These are phyloP conservation scores for Acronicta leporina DNA, from an alignment of 2,888 invertebrate genomes.

Conservation along the genomic window DNA sequence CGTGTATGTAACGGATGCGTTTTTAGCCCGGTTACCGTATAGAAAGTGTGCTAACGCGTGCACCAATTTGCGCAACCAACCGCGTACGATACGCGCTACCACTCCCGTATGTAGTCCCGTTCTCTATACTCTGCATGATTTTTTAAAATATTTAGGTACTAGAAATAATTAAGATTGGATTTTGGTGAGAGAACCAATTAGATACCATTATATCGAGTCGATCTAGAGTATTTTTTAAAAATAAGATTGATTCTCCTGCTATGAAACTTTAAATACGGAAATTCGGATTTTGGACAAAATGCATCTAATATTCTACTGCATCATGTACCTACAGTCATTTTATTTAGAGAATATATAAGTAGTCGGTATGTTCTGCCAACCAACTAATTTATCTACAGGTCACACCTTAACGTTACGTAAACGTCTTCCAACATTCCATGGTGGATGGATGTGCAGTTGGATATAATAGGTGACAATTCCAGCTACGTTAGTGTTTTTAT, in stretches of 20 bases:
- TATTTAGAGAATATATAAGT: conserved; percentile 16
- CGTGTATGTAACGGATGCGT: conserved; percentile 77
- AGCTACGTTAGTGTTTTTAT: conserved; percentile 24
- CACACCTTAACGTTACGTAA: conserved; percentile 42
- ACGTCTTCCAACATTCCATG: conserved; percentile 32
- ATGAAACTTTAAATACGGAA: background rate
- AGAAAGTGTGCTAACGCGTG: conserved; percentile 84
- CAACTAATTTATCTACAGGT: conserved; percentile 16
- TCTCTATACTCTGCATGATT: conserved; percentile 24
- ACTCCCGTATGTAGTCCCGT: conserved; percentile 76
- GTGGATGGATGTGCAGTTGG: conserved; percentile 14
- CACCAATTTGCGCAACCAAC: conserved; percentile 78
- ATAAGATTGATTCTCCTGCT: no score
- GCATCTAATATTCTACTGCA: no score
- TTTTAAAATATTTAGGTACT: background rate
- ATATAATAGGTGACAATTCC: conserved; percentile 39
- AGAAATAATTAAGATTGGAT: background rate
- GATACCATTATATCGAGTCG: background rate
- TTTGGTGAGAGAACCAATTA: background rate
- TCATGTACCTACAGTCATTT: conserved; percentile 8
- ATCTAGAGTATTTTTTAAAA: background rate
- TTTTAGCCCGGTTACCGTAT: conserved; percentile 78
- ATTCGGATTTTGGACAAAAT: background rate
- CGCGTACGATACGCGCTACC: conserved; percentile 76
- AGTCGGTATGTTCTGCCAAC: conserved; percentile 4